Base-by-base conservation (phyloP, 1,140 invertebrate species). In the Drosophila pallidifrons region DNA sequence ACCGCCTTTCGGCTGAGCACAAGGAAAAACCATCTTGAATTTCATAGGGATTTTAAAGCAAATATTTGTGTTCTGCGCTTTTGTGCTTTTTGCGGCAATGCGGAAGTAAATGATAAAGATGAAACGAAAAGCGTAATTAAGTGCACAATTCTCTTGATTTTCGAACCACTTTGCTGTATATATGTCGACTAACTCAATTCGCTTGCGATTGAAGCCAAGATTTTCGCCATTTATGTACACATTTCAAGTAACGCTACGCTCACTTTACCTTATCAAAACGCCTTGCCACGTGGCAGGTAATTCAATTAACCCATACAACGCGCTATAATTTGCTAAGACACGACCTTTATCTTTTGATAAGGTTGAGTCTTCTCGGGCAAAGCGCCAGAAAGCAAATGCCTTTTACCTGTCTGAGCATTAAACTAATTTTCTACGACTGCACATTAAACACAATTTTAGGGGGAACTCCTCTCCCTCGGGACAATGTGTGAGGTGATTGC, bases 371-470 rank as follows among this genome's bases (percentile, higher is more conserved):
- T 25, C 38, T 38, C 38, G 35, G 15, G 52, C 47, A 28, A 28
- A 41, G 35, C 20, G 32, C 32, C 13, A 41, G 38, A 10, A 43
- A 35, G 35, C 25, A 32, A 11, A 32, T 43, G 43, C 28, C 68
- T 25, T 47, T 54, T 32, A 13, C 63, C 45, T 66, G 45, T 54
- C 61, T 65, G 45, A 32, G 38, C 73, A 58, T 59, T 76, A 72
- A 76, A 76, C 74, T 72, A 76, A 76, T 76, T 76, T 76, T 60
- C 69, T 54, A 60, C 32, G 55, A 75, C 54, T 65, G 67, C 67
- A 65, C 60, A 71, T 75, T 71, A 71, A 71, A 65, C 52, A 58
- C 16, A 52, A 57, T 64, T 75, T 71, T 63, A 13, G 16, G 46
- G 32, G 32, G 4, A 20, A 45, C n/a, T 30, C 7, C 20, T 4